phyloP scores from a whole-genome alignment of 2,888 invertebrate species.

The Holacanthella duospinosa region DNA sequence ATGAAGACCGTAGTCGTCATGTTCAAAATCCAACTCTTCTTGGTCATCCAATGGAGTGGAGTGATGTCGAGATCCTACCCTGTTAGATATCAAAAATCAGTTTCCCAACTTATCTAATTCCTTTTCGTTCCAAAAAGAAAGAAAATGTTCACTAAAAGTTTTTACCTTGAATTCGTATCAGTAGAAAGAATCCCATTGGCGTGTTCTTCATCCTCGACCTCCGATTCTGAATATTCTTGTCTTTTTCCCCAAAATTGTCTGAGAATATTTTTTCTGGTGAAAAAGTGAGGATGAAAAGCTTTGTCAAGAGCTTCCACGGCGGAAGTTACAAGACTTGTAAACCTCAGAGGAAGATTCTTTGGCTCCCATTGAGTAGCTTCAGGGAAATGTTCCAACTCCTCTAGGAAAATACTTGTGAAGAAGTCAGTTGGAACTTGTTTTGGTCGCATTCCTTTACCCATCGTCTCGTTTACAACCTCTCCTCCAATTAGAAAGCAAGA shows the following conservation, averaged over 20 bases:
- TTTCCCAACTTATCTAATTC: neutral
- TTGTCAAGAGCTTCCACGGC: slow-evolving; percentile 31
- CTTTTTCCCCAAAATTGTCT: slow-evolving; percentile 23
- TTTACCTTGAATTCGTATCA: too few relatives aligned
- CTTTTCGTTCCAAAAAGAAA: too few relatives aligned
- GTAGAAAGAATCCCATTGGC: too few relatives aligned
- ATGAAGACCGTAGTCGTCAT: slow-evolving; percentile 28
- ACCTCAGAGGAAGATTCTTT: slow-evolving; percentile 26
- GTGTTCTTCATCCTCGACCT: neutral
- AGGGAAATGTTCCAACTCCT: slow-evolving; percentile 29
- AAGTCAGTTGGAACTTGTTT: slow-evolving; percentile 25
- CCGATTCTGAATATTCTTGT: neutral
- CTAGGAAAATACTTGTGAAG: slow-evolving; percentile 26
- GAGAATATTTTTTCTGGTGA: slow-evolving; percentile 32
- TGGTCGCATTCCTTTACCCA: too few relatives aligned
- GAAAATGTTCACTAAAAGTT: too few relatives aligned
- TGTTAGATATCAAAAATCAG: too few relatives aligned
- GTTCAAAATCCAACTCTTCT: slow-evolving; percentile 27
- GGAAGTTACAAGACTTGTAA: slow-evolving; percentile 19
- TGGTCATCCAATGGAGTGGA: slow-evolving; percentile 5
- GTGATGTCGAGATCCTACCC: slow-evolving; percentile 8
- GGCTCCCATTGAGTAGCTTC: slow-evolving; percentile 32
- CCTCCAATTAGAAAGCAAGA: slow-evolving; percentile 26
- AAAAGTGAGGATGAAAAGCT: slow-evolving; percentile 32
- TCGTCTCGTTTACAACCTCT: slow-evolving; percentile 16